Percentiles rank a stretch among this genome's conserved stretches.
Evolutionary conservation across 2,113 vertebrate genomes (phyloP).

Genomic region (Pseudorasbora parva): DNA sequence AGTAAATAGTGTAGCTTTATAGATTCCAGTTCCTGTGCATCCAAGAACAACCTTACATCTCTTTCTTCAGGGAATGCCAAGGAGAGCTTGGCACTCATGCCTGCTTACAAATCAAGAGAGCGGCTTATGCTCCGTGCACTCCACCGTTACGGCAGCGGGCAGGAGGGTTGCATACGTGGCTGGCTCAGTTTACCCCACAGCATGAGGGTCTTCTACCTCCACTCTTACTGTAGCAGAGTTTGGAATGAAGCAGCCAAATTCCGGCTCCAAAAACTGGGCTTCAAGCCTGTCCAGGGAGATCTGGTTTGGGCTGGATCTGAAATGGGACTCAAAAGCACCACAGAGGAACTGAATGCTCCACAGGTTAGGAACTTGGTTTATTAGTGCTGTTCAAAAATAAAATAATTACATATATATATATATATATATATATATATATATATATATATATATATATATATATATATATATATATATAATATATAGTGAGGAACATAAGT

Average conservation of each 20-base stretch:
- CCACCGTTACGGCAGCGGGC: constrained; percentile 84
- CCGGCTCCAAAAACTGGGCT: constrained; percentile 80
- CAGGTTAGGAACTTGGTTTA: constrained; percentile 22
- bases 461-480: no score
- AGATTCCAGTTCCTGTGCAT: not conserved
- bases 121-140: constrained; percentile 86
- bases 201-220: constrained; percentile 89
- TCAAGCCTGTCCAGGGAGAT: constrained; percentile 82
- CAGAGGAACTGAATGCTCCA: not conserved
- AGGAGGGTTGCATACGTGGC: constrained; percentile 82
- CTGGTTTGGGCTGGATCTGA: constrained; percentile 73
- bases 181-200: constrained; percentile 92
- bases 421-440: no score
- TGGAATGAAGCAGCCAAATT: constrained; percentile 90
- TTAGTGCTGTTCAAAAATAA: not conserved
- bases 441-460: no score
- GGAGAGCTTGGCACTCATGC: constrained; percentile 85
- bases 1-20: no score
- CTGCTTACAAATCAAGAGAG: constrained; percentile 87
- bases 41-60: not conserved
- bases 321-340: not conserved
- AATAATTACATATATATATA: no score
- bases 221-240: constrained; percentile 92
- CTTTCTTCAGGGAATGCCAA: constrained; percentile 85
- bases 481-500: no score